Evolutionary conservation across 2,888 invertebrate species (phyloP).

Genomic region (Mactromeris polynyma): DNA sequence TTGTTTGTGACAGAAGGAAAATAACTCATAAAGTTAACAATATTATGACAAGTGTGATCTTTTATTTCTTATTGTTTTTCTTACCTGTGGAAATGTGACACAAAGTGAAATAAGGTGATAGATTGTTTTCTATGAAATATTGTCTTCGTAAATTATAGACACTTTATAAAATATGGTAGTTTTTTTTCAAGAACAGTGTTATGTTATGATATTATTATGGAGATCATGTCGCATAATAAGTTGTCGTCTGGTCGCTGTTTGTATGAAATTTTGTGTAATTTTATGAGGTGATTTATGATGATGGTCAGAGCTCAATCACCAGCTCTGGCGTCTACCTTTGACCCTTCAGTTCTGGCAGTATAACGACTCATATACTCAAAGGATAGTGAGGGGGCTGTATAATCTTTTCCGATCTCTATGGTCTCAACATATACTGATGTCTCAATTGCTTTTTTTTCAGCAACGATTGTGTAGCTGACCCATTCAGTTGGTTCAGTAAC

Average conservation of each 20-base stretch:
- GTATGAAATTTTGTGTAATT: constrained; percentile 1
- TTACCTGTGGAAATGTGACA: background rate
- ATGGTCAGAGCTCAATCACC: background rate
- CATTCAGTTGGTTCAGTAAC: too few species aligned
- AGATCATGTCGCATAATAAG: background rate
- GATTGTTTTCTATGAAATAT: background rate
- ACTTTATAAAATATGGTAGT: background rate
- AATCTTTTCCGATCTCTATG: too few species aligned
- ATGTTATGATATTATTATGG: background rate
- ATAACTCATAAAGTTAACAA: background rate
- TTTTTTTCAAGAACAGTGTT: background rate
- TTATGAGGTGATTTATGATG: background rate
- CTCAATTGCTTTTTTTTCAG: too few species aligned
- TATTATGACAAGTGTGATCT: constrained; percentile 17
- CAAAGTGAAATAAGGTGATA: background rate
- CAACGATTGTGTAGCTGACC: too few species aligned
- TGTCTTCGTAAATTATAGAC: background rate
- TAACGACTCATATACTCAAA: too few species aligned
- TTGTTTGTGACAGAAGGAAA: background rate
- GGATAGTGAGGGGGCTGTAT: too few species aligned
- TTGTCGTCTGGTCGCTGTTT: constrained; percentile 12
- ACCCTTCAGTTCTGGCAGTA: too few species aligned
- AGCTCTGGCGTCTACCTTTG: too few species aligned
- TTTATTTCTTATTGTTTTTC: background rate
- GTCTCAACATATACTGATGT: too few species aligned